Evolutionary conservation across 2,113 vertebrate species (phyloP).

Genomic region (Heteronetta atricapilla): DNA sequence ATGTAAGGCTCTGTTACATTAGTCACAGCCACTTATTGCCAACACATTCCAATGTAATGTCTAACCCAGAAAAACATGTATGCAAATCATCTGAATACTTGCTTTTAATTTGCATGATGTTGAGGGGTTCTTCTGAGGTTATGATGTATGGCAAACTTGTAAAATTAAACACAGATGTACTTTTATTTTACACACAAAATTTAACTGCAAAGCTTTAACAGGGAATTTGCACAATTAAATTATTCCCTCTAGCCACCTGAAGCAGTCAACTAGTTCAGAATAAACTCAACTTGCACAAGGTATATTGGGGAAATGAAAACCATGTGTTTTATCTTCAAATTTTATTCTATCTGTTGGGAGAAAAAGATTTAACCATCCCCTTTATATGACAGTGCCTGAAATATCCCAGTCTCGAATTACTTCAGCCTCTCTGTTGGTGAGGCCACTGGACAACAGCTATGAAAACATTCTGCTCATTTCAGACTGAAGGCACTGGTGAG

Average conservation of each 20-base stretch:
- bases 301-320: neutral
- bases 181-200: conserved; percentile 38
- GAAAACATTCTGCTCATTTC: neutral
- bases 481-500: neutral
- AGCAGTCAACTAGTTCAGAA: conserved; percentile 2
- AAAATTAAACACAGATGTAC: conserved; percentile 65
- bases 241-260: conserved; percentile 27
- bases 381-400: neutral
- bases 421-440: neutral
- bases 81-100: conserved; percentile 64
- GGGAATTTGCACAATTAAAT: conserved; percentile 37
- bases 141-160: conserved; percentile 43
- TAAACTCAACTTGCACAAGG: neutral
- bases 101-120: conserved; percentile 62
- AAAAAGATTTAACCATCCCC: neutral
- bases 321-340: neutral
- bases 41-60: conserved; percentile 56
- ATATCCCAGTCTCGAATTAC: neutral
- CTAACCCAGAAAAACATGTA: conserved; percentile 63
- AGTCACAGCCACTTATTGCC: conserved; percentile 60
- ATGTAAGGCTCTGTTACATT: conserved; percentile 58
- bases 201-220: conserved; percentile 33
- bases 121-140: conserved; percentile 58
- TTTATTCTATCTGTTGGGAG: neutral
- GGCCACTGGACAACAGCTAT: neutral